Percentiles rank a stretch among this genome's conserved stretches.
Evolutionary conservation across 37 sponge, comb jelly and placozoan species (phyloP).

Genomic region (Ephydatia muelleri): DNA sequence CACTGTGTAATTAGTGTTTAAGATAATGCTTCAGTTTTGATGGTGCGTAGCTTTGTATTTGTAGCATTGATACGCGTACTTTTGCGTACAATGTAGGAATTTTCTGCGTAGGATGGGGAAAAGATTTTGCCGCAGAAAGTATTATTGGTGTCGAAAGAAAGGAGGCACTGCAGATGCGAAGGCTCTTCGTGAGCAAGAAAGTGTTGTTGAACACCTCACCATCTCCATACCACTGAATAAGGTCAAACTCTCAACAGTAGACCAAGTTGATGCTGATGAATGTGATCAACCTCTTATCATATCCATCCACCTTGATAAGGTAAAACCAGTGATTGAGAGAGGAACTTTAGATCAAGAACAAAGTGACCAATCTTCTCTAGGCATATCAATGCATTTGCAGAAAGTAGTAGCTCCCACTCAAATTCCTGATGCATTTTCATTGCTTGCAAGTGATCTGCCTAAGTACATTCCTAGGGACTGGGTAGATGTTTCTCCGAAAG

Average conservation of each 20-base stretch:
- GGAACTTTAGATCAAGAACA: background rate
- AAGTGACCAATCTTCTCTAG: background rate
- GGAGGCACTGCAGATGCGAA: background rate
- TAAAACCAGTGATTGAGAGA: constrained; percentile 1
- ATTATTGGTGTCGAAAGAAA: no score
- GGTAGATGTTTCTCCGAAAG: background rate
- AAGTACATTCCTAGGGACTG: background rate
- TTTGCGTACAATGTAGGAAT: no score
- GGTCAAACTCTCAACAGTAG: background rate
- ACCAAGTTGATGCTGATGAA: background rate
- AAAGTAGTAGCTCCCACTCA: background rate
- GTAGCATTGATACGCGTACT: no score
- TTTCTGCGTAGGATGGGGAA: no score
- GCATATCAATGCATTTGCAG: background rate
- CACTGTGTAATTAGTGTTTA: no score
- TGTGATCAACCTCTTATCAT: background rate
- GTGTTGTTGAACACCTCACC: no score
- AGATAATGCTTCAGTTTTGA: no score
- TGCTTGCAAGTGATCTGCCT: background rate
- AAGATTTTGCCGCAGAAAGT: background rate
- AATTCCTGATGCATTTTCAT: constrained; percentile 1
- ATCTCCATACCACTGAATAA: background rate
- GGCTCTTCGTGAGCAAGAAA: background rate
- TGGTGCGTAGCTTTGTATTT: no score
- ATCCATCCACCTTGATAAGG: background rate